phyloP scores from a whole-genome alignment of 64 coral and sea anemone genomes.

The Orbicella faveolata region DNA sequence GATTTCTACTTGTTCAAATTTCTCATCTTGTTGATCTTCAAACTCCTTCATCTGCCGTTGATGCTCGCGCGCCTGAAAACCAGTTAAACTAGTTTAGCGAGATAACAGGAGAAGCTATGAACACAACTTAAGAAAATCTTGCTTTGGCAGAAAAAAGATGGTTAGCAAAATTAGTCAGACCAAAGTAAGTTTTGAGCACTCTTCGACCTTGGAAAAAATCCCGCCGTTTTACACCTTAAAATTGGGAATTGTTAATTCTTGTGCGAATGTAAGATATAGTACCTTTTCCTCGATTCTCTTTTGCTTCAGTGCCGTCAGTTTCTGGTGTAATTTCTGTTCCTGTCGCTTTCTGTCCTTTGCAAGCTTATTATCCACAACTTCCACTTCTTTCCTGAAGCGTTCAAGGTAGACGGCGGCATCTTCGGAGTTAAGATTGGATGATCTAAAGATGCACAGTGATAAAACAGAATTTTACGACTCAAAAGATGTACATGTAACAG shows the following conservation, averaged over 20 bases:
- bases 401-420: constrained; percentile 59
- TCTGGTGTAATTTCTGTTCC: constrained; percentile 73
- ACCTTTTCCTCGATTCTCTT: constrained; percentile 86
- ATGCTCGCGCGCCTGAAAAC: constrained; percentile 61
- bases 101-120: not conserved
- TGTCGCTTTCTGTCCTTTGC: constrained; percentile 68
- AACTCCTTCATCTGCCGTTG: constrained; percentile 52
- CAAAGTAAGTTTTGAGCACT: too few species aligned
- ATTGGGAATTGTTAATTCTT: too few species aligned
- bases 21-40: constrained; percentile 59
- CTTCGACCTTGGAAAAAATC: too few species aligned
- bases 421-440: constrained; percentile 54
- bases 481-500: too few species aligned
- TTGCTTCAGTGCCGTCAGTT: constrained; percentile 79
- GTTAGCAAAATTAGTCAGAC: too few species aligned
- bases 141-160: too few species aligned
- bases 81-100: not conserved
- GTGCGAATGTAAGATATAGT: not conserved
- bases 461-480: too few species aligned
- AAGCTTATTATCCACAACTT: constrained; percentile 73
- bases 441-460: constrained; percentile 32
- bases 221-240: too few species aligned
- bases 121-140: not conserved
- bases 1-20: constrained; percentile 78
- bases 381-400: constrained; percentile 78